A percentile compares a stretch with the other conserved stretches of the same genome.
Evolutionary conservation across 2,888 invertebrate species (phyloP).

Genomic region (Drosophila rubida): DNA sequence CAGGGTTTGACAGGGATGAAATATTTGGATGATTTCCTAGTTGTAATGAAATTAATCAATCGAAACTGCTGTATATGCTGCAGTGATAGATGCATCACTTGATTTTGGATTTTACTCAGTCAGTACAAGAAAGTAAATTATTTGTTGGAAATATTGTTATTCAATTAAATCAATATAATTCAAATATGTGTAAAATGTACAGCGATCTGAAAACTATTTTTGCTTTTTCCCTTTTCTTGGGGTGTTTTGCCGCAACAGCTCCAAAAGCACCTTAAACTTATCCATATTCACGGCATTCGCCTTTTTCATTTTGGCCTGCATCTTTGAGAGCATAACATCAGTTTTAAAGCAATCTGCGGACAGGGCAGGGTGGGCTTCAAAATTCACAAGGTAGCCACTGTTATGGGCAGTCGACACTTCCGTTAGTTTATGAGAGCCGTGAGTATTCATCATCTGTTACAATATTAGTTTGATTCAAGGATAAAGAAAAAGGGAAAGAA

Average conservation of each 20-base stretch:
- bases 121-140: no score
- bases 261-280: conserved; percentile 3
- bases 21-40: no score
- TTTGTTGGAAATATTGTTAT: no score
- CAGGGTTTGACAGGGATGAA: no score
- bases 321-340: conserved; percentile 3
- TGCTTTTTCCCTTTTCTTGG: neutral
- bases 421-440: conserved; percentile 13
- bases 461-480: neutral
- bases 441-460: conserved; percentile 26
- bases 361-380: conserved; percentile 13
- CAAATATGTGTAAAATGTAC: no score
- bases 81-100: no score
- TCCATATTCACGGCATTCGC: conserved; percentile 1
- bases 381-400: conserved; percentile 6
- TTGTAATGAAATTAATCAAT: no score
- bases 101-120: no score
- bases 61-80: no score
- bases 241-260: neutral
- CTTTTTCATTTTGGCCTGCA: conserved; percentile 6
- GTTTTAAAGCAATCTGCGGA: conserved; percentile 18
- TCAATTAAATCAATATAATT: no score
- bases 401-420: conserved; percentile 8
- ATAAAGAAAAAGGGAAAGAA: no score
- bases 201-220: neutral